These are phyloP conservation scores for Pterostichus madidus DNA, from an alignment of 2,888 invertebrate species.

Conservation along the genomic window DNA sequence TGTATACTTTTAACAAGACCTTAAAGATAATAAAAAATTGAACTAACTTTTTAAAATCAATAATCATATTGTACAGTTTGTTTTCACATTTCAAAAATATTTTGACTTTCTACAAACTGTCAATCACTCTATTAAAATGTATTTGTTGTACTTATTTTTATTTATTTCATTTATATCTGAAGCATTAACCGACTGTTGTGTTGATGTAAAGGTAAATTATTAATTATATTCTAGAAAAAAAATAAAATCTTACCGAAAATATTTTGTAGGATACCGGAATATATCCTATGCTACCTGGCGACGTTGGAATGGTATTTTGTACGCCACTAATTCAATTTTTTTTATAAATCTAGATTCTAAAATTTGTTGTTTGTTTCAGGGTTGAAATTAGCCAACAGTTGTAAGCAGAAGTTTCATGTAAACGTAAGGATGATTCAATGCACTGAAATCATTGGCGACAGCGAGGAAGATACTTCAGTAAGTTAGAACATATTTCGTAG, in stretches of 20 bases:
- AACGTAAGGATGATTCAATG: conserved; percentile 73
- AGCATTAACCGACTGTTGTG: neutral
- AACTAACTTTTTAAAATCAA: no score
- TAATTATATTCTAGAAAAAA: neutral
- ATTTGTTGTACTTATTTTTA: neutral
- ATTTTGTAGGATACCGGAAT: conserved; percentile 71
- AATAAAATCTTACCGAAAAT: neutral
- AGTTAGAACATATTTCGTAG: neutral
- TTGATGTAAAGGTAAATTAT: conserved; percentile 5
- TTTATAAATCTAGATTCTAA: conserved; percentile 1
- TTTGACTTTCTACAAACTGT: neutral
- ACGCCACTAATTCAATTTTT: conserved; percentile 65
- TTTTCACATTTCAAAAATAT: neutral
- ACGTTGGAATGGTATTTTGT: conserved; percentile 73
- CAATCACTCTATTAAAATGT: neutral
- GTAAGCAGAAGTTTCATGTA: conserved; percentile 70
- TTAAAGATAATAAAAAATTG: no score
- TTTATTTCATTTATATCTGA: neutral
- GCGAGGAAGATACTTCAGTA: conserved; percentile 70
- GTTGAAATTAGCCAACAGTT: conserved; percentile 70
- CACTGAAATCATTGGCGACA: conserved; percentile 71
- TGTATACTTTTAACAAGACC: neutral
- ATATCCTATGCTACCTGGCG: conserved; percentile 70
- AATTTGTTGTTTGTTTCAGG: conserved; percentile 68
- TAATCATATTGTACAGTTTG: no score